Base-by-base conservation (phyloP, 2,113 vertebrate genomes). In the Oostethus manadensis region DNA sequence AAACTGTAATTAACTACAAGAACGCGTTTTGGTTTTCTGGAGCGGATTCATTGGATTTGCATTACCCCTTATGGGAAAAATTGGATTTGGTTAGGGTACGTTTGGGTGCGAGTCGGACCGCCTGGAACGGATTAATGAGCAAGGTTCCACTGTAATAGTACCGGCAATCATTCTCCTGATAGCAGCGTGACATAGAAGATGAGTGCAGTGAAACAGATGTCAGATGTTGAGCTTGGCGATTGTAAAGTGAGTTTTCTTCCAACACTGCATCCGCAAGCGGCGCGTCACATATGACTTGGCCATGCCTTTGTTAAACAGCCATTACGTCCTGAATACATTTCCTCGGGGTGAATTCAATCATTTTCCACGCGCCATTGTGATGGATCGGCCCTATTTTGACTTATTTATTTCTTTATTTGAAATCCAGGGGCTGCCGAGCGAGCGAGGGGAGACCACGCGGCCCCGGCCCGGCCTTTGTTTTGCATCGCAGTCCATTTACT, bases 331-430 rank as follows among this genome's bases (percentile, higher is more conserved):
- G 84, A 86, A 88, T 86, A 80, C 80, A 81, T 87, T 82, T 82
- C 84, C 79, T 84, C 54, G 38, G 48, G 70, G 70, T 53, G 79
- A 76, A 82, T 87, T 87, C 83, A 74, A 87, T 88, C 77, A 86
- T 88, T 88, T 83, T 79, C 87, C 83, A 83, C 75, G 76, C 82
- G 87, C 84, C 88, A 88, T 60, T 66, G 74, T 90, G 88, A 91
- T 89, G 88, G 87, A 90, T 91, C 84, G 82, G 83, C 83, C 71
- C 51, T 81, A 88, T 88, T 87, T 73, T 17, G 35, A 40, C 35
- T 40, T n/a, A 20, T 55, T 53, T 51, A 20, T 40, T 55, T 15
- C 5, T 40, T 29, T 51, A 26, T 82, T 66, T 29, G 18, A 84
- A 82, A 88, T 87, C 83, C 81, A 75, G 85, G 84, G 76, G 85